Percentiles rank a stretch among this genome's conserved stretches.
These are phyloP conservation scores for Chrysaora quinquecirrha DNA, from an alignment of 30 jellyfish, hydroid and myxozoan genomes.

Conservation along the genomic window DNA sequence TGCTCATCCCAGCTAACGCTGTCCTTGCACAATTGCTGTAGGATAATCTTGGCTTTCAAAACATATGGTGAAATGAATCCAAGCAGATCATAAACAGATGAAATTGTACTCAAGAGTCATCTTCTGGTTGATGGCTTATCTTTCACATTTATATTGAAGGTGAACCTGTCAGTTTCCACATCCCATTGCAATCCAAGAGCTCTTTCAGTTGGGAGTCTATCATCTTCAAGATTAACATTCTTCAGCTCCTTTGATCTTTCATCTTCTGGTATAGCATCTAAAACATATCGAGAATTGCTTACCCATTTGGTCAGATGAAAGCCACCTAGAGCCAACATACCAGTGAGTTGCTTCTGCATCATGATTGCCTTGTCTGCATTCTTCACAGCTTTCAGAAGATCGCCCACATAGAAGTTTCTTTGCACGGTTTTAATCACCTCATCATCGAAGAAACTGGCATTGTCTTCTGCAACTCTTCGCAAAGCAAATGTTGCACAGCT, in stretches of 20 bases:
- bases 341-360: slow-evolving; percentile 4
- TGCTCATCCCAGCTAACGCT: slow-evolving; percentile 45
- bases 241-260: slow-evolving; percentile 33
- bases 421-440: slow-evolving; percentile 3
- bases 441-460: background rate
- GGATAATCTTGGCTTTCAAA: slow-evolving; percentile 28
- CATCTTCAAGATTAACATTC: slow-evolving; percentile 18
- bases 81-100: slow-evolving; percentile 45
- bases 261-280: slow-evolving; percentile 26
- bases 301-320: slow-evolving; percentile 44
- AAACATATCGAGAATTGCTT: slow-evolving; percentile 20
- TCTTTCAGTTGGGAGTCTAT: slow-evolving; percentile 19
- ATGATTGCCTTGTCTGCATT: slow-evolving; percentile 14
- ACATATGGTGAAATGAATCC: slow-evolving; percentile 47
- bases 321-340: slow-evolving; percentile 32
- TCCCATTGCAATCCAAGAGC: slow-evolving; percentile 39
- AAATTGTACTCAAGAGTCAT: slow-evolving; percentile 23
- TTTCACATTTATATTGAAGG: slow-evolving; percentile 7
- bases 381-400: background rate
- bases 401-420: slow-evolving; percentile 43
- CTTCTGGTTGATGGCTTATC: slow-evolving; percentile 28
- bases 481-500: slow-evolving; percentile 34
- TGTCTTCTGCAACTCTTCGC: slow-evolving; percentile 10
- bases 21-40: slow-evolving; percentile 22
- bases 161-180: slow-evolving; percentile 28